Evolutionary conservation across 1,140 invertebrate genomes (phyloP).

Genomic region (Parapsyche elsis): DNA sequence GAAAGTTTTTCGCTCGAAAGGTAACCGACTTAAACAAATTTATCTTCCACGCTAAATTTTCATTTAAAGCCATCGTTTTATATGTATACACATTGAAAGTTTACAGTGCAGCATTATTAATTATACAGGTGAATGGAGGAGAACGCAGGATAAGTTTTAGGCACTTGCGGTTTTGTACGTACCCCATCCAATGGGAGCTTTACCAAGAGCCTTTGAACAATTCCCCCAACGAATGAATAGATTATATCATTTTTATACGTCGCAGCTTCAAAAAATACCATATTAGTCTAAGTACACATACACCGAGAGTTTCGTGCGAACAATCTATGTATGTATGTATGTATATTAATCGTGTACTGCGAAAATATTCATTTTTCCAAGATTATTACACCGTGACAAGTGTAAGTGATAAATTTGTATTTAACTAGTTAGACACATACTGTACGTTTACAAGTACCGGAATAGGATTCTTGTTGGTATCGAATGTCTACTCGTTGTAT

Average conservation of each 20-base stretch:
- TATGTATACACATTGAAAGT: not conserved
- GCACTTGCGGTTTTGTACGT: not conserved
- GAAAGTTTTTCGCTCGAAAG: not conserved
- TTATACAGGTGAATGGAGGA: not conserved
- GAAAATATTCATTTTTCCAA: too few species aligned
- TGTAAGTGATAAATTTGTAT: not conserved
- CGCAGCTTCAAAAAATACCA: not conserved
- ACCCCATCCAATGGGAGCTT: not conserved
- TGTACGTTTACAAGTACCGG: not conserved
- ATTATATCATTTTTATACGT: not conserved
- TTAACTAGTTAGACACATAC: not conserved
- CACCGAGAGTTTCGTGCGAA: too few species aligned
- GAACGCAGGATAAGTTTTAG: not conserved
- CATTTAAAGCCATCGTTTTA: not conserved
- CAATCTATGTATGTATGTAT: too few species aligned
- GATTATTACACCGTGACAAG: too few species aligned
- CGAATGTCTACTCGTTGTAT: not conserved
- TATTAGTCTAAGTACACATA: not conserved
- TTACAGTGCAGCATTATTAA: not conserved
- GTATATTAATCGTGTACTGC: too few species aligned
- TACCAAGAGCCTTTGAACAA: not conserved
- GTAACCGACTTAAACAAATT: too few species aligned
- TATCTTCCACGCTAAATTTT: too few species aligned
- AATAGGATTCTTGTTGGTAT: not conserved
- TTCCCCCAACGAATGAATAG: not conserved